Conservation (phyloP, 2,797 vertebrate genomes). For the Jordanella pulchra region DNA sequence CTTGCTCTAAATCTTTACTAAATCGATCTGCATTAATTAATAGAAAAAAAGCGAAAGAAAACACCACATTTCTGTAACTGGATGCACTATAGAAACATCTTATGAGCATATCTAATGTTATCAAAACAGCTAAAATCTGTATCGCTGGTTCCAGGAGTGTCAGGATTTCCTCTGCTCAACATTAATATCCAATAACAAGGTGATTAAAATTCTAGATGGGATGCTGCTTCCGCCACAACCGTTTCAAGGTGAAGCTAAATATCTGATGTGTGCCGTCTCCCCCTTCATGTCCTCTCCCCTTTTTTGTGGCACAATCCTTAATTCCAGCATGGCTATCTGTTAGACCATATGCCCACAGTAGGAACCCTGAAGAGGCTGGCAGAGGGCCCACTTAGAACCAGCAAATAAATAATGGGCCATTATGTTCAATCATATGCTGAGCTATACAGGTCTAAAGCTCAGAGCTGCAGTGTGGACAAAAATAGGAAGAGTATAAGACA, state of each 20-base stretch:
- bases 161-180: conserved; percentile 4
- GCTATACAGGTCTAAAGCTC: conserved; percentile 62
- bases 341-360: conserved; percentile 73
- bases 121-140: neutral
- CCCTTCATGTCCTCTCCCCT: conserved; percentile 25
- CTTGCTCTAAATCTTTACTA: too few species aligned
- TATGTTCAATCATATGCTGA: conserved; percentile 77
- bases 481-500: neutral
- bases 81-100: neutral
- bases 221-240: conserved; percentile 16
- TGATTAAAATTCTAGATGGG: conserved; percentile 32
- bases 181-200: conserved; percentile 6
- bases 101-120: neutral
- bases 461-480: conserved; percentile 39
- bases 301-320: conserved; percentile 56
- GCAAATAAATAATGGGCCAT: conserved; percentile 78
- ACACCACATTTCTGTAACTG: neutral
- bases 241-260: conserved; percentile 49
- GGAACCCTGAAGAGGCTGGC: conserved; percentile 71
- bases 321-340: conserved; percentile 69
- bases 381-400: conserved; percentile 68
- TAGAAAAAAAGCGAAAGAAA: too few species aligned
- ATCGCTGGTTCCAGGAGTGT: neutral
- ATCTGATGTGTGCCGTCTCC: conserved; percentile 31
- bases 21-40: too few species aligned